A percentile compares a stretch with the other conserved stretches of the same genome.
Conservation (phyloP, 2,113 vertebrate genomes). For the Catagonus wagneri region DNA sequence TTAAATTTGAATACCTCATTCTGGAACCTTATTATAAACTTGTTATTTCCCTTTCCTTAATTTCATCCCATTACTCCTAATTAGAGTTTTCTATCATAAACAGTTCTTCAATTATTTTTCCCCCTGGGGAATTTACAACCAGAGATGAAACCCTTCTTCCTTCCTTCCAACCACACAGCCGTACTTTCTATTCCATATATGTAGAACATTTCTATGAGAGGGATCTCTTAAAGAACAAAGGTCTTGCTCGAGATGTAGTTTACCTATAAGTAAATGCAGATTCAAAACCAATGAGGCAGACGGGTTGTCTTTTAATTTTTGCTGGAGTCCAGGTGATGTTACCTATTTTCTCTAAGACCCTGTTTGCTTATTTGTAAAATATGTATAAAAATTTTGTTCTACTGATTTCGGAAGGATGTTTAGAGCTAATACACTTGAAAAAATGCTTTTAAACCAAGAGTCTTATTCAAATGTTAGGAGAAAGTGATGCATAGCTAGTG, state of each 20-base stretch:
- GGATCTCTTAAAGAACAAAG: background rate
- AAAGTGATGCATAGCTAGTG: background rate
- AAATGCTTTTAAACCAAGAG: background rate
- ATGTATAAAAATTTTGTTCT: background rate
- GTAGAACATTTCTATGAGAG: background rate
- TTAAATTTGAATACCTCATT: slow-evolving; percentile 70
- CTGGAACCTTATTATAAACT: slow-evolving; percentile 74
- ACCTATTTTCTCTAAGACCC: background rate
- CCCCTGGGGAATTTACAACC: slow-evolving; percentile 33
- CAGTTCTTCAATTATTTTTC: slow-evolving; percentile 58
- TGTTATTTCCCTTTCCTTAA: slow-evolving; percentile 76
- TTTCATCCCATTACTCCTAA: slow-evolving; percentile 77
- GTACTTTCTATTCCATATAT: background rate
- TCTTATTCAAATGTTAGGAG: background rate
- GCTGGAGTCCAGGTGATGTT: background rate
- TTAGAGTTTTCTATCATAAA: slow-evolving; percentile 77
- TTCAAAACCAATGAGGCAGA: background rate
- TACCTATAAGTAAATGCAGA: background rate
- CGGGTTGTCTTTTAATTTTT: slow-evolving; percentile 23
- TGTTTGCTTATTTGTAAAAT: slow-evolving; percentile 7
- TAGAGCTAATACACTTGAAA: background rate
- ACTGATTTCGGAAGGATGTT: background rate
- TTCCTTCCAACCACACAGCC: background rate
- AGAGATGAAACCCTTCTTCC: slow-evolving; percentile 21
- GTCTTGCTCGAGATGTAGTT: background rate